Conservation (phyloP, 2,113 vertebrate genomes). For the Eulemur rufifrons region DNA sequence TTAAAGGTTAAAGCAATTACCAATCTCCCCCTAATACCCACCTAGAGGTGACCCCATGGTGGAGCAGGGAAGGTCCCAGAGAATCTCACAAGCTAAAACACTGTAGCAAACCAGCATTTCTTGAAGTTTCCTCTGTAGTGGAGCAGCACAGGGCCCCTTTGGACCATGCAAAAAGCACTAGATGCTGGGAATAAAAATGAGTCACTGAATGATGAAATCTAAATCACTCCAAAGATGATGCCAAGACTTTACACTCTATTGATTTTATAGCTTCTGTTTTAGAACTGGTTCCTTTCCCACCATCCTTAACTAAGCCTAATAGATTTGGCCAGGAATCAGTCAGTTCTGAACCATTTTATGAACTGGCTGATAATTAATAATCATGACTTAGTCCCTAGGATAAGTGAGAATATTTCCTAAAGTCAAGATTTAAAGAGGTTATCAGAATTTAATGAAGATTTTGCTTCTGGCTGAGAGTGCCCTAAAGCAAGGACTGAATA, state of each 20-base stretch:
- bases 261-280: neutral
- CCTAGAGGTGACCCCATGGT: constrained; percentile 75
- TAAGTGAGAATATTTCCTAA: constrained; percentile 42
- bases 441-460: constrained; percentile 13
- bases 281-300: constrained; percentile 8
- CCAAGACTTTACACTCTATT: constrained; percentile 36
- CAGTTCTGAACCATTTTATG: constrained; percentile 13
- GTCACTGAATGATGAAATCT: constrained; percentile 58
- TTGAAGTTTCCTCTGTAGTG: constrained; percentile 72
- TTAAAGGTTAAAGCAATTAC: constrained; percentile 59
- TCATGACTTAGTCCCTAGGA: neutral
- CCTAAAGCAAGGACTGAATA: neutral
- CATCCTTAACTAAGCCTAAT: neutral
- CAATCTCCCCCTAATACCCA: constrained; percentile 71
- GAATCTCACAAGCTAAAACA: constrained; percentile 76
- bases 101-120: constrained; percentile 76
- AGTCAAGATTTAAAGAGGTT: constrained; percentile 47
- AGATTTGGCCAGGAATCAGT: neutral
- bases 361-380: constrained; percentile 35
- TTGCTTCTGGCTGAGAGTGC: neutral
- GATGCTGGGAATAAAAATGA: constrained; percentile 68
- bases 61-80: constrained; percentile 74
- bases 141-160: constrained; percentile 65
- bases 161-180: constrained; percentile 64
- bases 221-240: constrained; percentile 36